Evolutionary conservation across 35 echinoderm and acorn worm genomes (phyloP).

Genomic region (Strongylocentrotus purpuratus): DNA sequence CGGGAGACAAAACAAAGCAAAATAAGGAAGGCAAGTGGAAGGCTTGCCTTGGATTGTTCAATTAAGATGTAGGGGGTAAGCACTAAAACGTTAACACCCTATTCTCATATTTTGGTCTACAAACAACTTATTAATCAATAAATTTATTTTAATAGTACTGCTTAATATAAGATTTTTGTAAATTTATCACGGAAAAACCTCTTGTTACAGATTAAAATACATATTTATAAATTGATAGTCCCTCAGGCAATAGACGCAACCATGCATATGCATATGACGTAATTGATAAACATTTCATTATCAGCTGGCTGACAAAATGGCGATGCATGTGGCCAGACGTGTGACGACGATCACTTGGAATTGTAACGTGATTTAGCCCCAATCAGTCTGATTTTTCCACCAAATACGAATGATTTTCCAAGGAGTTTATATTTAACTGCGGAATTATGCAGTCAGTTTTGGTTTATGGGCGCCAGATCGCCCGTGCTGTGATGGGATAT

Average conservation of each 20-base stretch:
- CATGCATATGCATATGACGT: conserved; percentile 2
- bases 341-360: background rate
- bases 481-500: conserved; percentile 86
- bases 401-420: background rate
- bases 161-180: too few species aligned
- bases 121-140: too few species aligned
- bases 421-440: background rate
- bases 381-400: background rate
- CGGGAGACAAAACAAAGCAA: too few species aligned
- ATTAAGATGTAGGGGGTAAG: background rate
- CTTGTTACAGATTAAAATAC: too few species aligned
- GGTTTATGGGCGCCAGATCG: conserved; percentile 85
- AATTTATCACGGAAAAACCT: too few species aligned
- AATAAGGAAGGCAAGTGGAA: too few species aligned
- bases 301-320: conserved; percentile 31
- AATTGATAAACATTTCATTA: conserved; percentile 39
- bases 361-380: conserved; percentile 34
- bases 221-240: too few species aligned
- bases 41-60: background rate
- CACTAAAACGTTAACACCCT: too few species aligned
- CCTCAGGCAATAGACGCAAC: too few species aligned
- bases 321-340: background rate
- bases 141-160: too few species aligned
- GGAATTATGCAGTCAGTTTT: conserved; percentile 95
- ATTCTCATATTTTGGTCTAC: too few species aligned